phyloP scores from a whole-genome alignment of 1,140 invertebrate species.

The Copidosoma floridanum region DNA sequence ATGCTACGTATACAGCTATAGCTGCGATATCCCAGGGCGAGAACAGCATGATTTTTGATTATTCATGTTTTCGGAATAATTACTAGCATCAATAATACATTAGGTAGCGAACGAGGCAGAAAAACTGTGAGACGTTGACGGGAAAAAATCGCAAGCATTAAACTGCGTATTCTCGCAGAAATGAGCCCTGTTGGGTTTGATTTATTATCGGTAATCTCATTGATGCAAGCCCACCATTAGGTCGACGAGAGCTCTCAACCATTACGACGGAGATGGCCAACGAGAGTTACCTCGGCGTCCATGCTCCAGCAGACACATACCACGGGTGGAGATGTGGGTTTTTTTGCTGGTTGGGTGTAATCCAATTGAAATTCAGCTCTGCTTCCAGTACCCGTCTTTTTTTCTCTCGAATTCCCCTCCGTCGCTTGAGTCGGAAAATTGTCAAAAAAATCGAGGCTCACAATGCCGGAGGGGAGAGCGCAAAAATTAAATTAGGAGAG shows the following conservation, averaged over 20 bases:
- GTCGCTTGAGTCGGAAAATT: constrained; percentile 31
- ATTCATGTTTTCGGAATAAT: not conserved
- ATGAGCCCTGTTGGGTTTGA: constrained; percentile 46
- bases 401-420: not conserved
- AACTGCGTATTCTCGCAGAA: constrained; percentile 31
- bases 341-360: constrained; percentile 34
- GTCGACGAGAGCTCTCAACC: constrained; percentile 44
- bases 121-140: too few species aligned
- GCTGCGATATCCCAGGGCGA: not conserved
- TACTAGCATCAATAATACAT: not conserved
- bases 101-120: not conserved
- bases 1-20: too few species aligned
- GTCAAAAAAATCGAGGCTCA: constrained; percentile 53
- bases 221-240: constrained; percentile 39
- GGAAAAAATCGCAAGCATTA: constrained; percentile 8
- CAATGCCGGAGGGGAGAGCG: constrained; percentile 40
- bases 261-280: constrained; percentile 30
- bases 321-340: constrained; percentile 34
- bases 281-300: not conserved
- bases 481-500: constrained; percentile 51
- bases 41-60: not conserved
- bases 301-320: not conserved
- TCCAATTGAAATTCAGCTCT: constrained; percentile 50
- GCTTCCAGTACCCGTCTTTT: too few species aligned
- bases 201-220: constrained; percentile 49